A percentile compares a stretch with the other conserved stretches of the same genome.
Conservation (phyloP, 2,888 invertebrate genomes). For the Meteorus cinctellus region DNA sequence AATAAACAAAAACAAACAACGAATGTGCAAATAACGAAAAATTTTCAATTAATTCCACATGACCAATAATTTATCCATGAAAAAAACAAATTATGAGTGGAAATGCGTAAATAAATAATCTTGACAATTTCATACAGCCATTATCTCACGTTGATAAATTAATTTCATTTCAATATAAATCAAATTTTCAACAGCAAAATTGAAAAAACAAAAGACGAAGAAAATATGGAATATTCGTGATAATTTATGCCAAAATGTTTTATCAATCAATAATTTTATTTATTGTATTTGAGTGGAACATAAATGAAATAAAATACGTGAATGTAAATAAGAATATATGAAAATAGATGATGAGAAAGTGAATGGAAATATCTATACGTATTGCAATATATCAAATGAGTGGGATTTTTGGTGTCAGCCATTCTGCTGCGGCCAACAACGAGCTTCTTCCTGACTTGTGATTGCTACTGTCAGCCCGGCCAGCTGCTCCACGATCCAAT, state of each 20-base stretch:
- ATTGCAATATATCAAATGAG: constrained; percentile 13
- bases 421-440: constrained; percentile 15
- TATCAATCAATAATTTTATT: background rate
- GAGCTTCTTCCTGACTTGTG: constrained; percentile 61
- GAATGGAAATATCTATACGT: constrained; percentile 10
- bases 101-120: background rate
- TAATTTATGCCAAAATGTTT: background rate
- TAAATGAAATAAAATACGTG: background rate
- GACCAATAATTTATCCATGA: background rate
- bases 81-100: background rate
- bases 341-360: constrained; percentile 6
- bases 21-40: background rate
- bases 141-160: background rate
- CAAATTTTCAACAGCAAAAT: background rate
- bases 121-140: background rate
- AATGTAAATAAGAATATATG: constrained; percentile 10
- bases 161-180: background rate
- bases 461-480: constrained; percentile 64
- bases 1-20: background rate
- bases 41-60: background rate
- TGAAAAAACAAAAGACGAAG: background rate
- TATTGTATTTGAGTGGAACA: background rate
- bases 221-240: background rate
- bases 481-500: constrained; percentile 65
- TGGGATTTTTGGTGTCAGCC: constrained; percentile 16